Conservation (phyloP, 2,888 invertebrate species). For the Harmothoe impar region DNA sequence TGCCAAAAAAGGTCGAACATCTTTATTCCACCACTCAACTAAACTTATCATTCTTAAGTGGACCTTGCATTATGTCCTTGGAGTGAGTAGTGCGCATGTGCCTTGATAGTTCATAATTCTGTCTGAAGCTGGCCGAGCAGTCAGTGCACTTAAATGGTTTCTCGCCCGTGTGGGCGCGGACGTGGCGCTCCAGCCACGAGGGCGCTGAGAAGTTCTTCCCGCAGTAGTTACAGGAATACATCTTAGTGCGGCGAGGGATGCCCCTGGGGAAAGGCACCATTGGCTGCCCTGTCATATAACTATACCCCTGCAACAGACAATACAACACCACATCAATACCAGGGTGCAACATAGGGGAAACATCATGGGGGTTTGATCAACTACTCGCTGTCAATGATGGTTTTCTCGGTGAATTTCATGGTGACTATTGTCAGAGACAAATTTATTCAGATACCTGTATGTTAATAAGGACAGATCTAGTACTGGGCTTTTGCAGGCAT, state of each 20-base stretch:
- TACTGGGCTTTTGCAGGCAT: too few species aligned
- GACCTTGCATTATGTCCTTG: too few species aligned
- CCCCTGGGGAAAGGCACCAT: not conserved
- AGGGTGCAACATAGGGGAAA: not conserved
- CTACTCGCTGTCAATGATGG: too few species aligned
- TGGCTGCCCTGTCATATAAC: not conserved
- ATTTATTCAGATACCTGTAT: too few species aligned
- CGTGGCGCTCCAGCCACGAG: slow-evolving; percentile 23
- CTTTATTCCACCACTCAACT: too few species aligned
- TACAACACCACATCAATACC: not conserved
- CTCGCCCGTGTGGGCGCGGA: slow-evolving; percentile 38
- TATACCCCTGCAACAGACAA: slow-evolving; percentile 34
- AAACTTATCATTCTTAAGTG: too few species aligned
- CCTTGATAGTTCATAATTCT: slow-evolving; percentile 12
- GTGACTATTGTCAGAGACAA: too few species aligned
- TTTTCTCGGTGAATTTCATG: too few species aligned
- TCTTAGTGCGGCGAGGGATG: not conserved
- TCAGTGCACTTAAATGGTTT: not conserved
- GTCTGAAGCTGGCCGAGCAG: not conserved
- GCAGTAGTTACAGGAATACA: slow-evolving; percentile 14
- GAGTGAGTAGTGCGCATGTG: slow-evolving; percentile 6
- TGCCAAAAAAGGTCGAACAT: too few species aligned
- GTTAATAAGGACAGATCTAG: too few species aligned
- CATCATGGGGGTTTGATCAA: not conserved
- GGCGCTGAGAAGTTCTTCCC: slow-evolving; percentile 3